Base-by-base conservation (phyloP, 2,888 invertebrate species). In the Meteorus colon region DNA sequence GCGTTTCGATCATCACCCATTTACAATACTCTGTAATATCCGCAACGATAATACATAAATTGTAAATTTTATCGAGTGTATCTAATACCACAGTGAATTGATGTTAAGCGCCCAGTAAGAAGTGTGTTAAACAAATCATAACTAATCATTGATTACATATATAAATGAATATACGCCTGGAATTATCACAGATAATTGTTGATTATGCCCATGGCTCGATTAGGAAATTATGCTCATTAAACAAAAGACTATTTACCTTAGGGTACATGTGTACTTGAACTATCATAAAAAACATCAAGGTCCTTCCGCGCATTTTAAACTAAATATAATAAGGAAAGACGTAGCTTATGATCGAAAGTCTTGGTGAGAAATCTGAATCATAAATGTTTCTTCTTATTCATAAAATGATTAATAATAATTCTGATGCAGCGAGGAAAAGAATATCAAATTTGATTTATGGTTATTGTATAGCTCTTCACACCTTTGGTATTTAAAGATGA, bases 171-270 rank as follows among this genome's bases (percentile, higher is more conserved):
- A 31, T 16, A 34, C 19, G 37, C 29, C 37, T 41, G 16, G 60
- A 71, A 60, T 59, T n/a, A 60, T 59, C 60, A n/a, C 29, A 45
- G 45, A 71, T 71, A 37, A 71, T 71, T 71, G 37, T 45, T 62
- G 31, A 60, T 60, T 60, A 45, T 71, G 45, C 41, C 71, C 71
- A 60, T 41, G 71, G 19, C 27, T 34, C 27, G 62, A 37, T 71
- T 71, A 62, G 60, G 62, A 71, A 60, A 62, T 71, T 41, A 60
- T 71, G 55, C 19, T 70, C 34, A 71, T 71, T 71, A 27, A 71
- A 71, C 41, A 60, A 62, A 60, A 12, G 71, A 45, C 27, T 60
- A 62, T 59, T 62, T 60, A 19, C 60, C 71, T 34, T 71, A 41
- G 45, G 71, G 45, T 37, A 71, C 65, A 6, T n/a, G 8, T 70